Evolutionary conservation across 2,888 invertebrate genomes (phyloP).

Genomic region (Papilio protenor): DNA sequence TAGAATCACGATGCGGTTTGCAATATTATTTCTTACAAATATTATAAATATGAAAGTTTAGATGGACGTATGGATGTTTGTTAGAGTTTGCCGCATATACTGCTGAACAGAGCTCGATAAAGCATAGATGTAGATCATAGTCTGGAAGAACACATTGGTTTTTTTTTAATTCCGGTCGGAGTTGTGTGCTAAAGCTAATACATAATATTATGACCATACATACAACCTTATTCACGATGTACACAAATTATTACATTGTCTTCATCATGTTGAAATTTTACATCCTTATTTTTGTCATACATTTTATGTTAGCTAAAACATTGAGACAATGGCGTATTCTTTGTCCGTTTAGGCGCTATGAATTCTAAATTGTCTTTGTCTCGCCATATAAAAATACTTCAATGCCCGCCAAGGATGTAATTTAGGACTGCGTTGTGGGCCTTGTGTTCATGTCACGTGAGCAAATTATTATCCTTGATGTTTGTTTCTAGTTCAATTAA

Average conservation of each 20-base stretch:
- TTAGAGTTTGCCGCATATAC: too few relatives aligned
- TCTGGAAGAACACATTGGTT: too few relatives aligned
- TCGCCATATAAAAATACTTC: constrained; percentile 26
- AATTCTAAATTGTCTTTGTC: constrained; percentile 39
- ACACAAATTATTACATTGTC: background rate
- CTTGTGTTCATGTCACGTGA: background rate
- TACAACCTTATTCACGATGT: background rate
- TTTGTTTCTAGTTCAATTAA: constrained; percentile 3
- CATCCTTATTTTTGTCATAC: constrained; percentile 5
- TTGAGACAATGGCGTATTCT: constrained; percentile 35
- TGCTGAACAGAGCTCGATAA: too few relatives aligned
- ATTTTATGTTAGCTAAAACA: constrained; percentile 11
- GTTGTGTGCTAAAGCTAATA: background rate
- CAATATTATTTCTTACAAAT: too few relatives aligned
- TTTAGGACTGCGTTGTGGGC: background rate
- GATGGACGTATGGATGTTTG: too few relatives aligned
- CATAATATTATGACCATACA: background rate
- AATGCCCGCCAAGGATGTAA: constrained; percentile 9
- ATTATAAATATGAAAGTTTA: too few relatives aligned
- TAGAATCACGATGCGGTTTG: too few relatives aligned
- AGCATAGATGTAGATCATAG: too few relatives aligned
- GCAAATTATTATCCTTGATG: background rate
- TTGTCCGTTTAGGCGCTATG: constrained; percentile 17
- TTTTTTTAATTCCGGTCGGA: too few relatives aligned
- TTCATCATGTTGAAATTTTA: background rate